phyloP scores from a whole-genome alignment of 2,797 vertebrate genomes.

The Carcharodon carcharias region DNA sequence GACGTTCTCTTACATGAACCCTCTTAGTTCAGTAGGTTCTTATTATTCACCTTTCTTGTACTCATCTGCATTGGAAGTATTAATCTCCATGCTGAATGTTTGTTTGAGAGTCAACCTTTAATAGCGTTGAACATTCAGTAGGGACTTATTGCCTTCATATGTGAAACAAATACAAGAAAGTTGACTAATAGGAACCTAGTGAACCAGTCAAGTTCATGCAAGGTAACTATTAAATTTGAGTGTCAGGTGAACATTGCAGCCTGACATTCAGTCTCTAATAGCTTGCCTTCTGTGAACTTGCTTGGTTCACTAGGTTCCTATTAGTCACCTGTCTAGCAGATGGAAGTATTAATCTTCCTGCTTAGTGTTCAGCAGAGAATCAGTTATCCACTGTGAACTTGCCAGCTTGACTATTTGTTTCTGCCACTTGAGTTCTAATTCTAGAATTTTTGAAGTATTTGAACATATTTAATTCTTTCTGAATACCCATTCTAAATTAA shows the following conservation, averaged over 20 bases:
- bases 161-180: neutral
- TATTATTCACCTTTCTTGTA: neutral
- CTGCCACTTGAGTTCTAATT: neutral
- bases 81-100: neutral
- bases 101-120: neutral
- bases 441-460: neutral
- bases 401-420: neutral
- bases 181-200: neutral
- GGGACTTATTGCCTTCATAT: neutral
- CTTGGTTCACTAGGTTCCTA: slow-evolving; percentile 15
- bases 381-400: neutral
- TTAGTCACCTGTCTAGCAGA: neutral
- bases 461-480: neutral
- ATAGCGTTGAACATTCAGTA: neutral
- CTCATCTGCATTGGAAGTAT: neutral
- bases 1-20: neutral
- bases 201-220: neutral
- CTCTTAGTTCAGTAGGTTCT: neutral
- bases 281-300: slow-evolving; percentile 6
- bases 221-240: neutral
- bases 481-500: neutral
- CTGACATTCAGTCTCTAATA: neutral
- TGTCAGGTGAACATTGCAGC: neutral
- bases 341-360: slow-evolving; percentile 16
- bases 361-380: neutral